Evolutionary conservation across 2,113 vertebrate species (phyloP).

Genomic region (Laterallus jamaicensis): DNA sequence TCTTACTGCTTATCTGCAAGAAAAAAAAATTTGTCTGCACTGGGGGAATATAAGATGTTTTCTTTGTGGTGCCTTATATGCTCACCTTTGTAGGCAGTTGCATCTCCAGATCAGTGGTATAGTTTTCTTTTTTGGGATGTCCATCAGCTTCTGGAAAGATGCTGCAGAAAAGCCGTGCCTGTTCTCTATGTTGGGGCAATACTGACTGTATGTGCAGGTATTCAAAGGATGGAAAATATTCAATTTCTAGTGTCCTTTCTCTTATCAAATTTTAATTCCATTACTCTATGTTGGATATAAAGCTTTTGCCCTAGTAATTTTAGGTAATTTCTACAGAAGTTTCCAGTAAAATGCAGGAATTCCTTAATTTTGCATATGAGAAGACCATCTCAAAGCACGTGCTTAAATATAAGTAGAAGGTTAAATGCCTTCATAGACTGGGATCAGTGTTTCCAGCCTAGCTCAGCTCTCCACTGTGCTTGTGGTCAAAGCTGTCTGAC

Average conservation of each 20-base stretch:
- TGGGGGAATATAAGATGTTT: neutral
- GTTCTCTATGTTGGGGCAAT: neutral
- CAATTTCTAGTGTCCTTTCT: neutral
- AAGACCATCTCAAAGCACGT: neutral
- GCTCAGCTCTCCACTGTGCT: neutral
- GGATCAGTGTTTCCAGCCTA: neutral
- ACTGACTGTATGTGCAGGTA: too few relatives aligned
- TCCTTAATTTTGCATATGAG: neutral
- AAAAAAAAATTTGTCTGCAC: neutral
- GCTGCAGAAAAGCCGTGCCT: neutral
- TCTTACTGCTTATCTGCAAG: neutral
- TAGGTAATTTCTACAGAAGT: neutral
- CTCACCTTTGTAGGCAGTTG: neutral
- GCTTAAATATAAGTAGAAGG: neutral
- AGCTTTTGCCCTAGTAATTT: neutral
- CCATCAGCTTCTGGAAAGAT: neutral
- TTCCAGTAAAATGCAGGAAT: neutral
- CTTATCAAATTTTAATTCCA: too few relatives aligned
- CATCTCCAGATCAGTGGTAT: neutral
- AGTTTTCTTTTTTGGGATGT: neutral
- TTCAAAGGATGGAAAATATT: neutral
- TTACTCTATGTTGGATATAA: neutral
- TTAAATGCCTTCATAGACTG: neutral
- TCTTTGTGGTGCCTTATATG: neutral
- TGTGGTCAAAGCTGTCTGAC: accelerated